Base-by-base conservation (phyloP, 2,888 invertebrate genomes). In the Diogma glabrata region DNA sequence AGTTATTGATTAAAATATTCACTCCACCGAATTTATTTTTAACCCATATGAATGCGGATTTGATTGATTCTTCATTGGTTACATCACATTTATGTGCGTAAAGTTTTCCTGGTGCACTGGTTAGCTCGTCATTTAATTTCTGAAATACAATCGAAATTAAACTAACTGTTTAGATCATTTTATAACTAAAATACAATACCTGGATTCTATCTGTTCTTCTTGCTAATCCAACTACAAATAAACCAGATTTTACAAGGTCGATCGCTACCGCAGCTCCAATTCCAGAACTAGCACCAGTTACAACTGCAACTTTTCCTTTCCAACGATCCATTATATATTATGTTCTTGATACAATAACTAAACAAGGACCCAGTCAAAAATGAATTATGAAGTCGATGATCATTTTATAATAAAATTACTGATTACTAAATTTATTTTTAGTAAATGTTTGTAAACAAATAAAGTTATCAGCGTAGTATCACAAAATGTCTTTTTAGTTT, bases 281-380 rank as follows among this genome's bases (percentile, higher is more conserved):
- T 6, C 81, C 81, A 0, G 73, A 67, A 62, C 80, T 80, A 16
- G 78, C 79, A 36, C 81, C 81, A 4, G 79, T 81, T 45, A 82
- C 79, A 45, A 82, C 69, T 1, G 79, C 81, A 1, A 77, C 74
- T 63, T 76, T 76, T 51, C 76, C 77, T 5, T 60, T 59, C 80
- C 80, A 81, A 51, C 77, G 75, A 43, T 81, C 75, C 74, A 77
- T 74, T 17, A 38, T 38, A 6, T 23, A 24, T 16, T 47, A n/a
- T n/a, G n/a, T n/a, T n/a, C n/a, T n/a, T n/a, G n/a, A n/a, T n/a
- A n/a, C n/a, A n/a, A n/a, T n/a, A n/a, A n/a, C n/a, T n/a, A n/a
- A n/a, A n/a, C n/a, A n/a, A n/a, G n/a, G n/a, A n/a, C n/a, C n/a
- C n/a, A n/a, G n/a, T n/a, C n/a, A n/a, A n/a, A n/a, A n/a, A n/a